Base-by-base conservation (phyloP, 2,797 vertebrate species). In the Rallus crepitans region DNA sequence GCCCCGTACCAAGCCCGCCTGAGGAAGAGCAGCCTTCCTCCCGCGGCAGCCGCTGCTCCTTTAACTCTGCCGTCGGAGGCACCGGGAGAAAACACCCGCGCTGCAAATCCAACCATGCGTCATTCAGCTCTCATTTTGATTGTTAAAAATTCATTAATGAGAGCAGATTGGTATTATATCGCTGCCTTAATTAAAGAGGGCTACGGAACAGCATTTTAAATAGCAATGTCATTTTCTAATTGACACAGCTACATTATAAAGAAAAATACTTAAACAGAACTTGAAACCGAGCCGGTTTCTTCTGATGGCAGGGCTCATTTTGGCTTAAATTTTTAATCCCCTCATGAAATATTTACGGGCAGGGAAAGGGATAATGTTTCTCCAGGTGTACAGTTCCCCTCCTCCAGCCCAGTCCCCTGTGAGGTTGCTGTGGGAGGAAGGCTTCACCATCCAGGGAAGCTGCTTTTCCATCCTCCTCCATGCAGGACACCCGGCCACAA, bases 251-350 rank as follows among this genome's bases (percentile, higher is more conserved):
- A 97, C 90, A 79, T 97, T 96, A 97, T 93, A 96, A 93, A 97
- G 94, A 97, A 94, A 97, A 97, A 98, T 93, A 96, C 97, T 88
- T 97, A 86, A 90, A 78, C 86, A 69, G 90, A 78, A 97, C 95
- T 96, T 88, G 97, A 97, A 95, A 93, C 87, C 2, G 27, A 88
- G 93, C 72, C 2, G 64, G 70, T 69, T 85, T 84, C 97, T 68
- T 88, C 86, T 94, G 53, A 96, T 63, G 88, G 96, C 93, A 80
- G 81, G 71, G 96, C 89, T 94, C 85, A 35, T 94, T 84, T 90
- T 50, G 70, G 91, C 89, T 96, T 98, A 94, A 97, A 98, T 98
- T 96, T 98, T 98, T 98, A 98, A 98, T 98, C 94, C n/a, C 40
- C 92, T 97, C 50, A 4, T 98, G 89, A 97, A 98, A 98, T 97